phyloP scores from a whole-genome alignment of 2,797 vertebrate genomes.

The Mormyrus proboscirostris region DNA sequence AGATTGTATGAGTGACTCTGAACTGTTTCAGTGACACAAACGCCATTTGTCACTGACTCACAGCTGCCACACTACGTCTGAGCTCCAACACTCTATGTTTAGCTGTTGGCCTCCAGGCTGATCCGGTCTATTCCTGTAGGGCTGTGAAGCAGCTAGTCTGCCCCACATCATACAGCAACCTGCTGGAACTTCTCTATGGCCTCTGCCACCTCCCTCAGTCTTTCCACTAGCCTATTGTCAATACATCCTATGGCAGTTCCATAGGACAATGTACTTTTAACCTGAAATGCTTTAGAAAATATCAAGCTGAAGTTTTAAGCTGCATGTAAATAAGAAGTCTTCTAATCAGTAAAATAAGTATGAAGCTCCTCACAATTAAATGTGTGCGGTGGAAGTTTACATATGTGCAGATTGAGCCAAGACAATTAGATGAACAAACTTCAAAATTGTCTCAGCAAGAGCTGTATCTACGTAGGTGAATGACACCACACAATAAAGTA shows the following conservation, averaged over 20 bases:
- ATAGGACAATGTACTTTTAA: neutral
- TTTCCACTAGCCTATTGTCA: neutral
- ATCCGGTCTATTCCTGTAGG: slow-evolving; percentile 33
- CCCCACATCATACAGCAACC: slow-evolving; percentile 5
- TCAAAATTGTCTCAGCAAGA: neutral
- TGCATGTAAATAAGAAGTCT: neutral
- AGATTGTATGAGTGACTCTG: slow-evolving; percentile 35
- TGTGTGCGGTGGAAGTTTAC: neutral
- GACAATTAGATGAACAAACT: neutral
- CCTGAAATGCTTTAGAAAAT: neutral
- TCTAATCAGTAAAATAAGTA: neutral
- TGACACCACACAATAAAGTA: neutral
- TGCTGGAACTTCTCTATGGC: slow-evolving; percentile 24
- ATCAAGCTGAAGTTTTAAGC: neutral
- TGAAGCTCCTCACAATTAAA: neutral
- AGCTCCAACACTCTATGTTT: slow-evolving; percentile 44
- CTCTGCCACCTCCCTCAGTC: slow-evolving; percentile 4
- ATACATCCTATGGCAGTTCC: neutral
- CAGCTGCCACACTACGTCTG: slow-evolving; percentile 46
- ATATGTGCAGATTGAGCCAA: neutral
- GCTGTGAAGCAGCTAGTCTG: neutral
- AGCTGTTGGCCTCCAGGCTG: slow-evolving; percentile 31
- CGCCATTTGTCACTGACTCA: slow-evolving; percentile 34
- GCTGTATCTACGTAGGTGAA: neutral
- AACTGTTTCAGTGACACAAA: slow-evolving; percentile 44